Conservation (phyloP, 30 jellyfish, hydroid and myxozoan genomes). For the Turritopsis dohrnii region DNA sequence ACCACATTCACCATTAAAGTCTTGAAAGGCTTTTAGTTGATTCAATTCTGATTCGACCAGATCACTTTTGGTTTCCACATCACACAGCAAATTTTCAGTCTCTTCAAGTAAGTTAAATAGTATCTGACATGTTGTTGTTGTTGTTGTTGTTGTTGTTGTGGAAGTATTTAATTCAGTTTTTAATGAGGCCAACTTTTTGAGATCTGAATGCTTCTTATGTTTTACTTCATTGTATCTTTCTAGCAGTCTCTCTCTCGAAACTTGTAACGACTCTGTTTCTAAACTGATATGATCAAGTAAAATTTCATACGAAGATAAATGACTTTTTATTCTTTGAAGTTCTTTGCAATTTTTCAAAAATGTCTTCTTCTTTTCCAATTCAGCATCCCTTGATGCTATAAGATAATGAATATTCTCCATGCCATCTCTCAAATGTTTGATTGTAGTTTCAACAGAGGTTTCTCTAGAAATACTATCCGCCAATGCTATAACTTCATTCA, state of each 20-base stretch:
- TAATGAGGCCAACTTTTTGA: background rate
- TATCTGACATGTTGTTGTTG: background rate
- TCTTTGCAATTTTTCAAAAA: slow-evolving; percentile 1
- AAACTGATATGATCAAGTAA: background rate
- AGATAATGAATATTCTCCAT: background rate
- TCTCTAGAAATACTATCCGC: background rate
- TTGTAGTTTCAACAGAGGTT: background rate
- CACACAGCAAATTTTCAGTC: background rate
- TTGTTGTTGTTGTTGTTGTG: no score
- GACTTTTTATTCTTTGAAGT: background rate
- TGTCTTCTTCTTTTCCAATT: background rate
- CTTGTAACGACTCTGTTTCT: background rate
- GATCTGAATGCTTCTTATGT: background rate
- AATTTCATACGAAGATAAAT: background rate
- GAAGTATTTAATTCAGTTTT: background rate
- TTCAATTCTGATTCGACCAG: background rate
- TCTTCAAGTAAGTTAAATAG: background rate
- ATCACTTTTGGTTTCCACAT: background rate
- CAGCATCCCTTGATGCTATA: background rate
- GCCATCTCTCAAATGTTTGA: background rate
- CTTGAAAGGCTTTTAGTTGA: background rate
- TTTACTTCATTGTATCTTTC: background rate
- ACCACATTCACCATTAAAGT: background rate
- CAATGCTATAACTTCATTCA: background rate
- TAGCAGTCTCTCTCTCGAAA: background rate